Percentiles rank a stretch among this genome's conserved stretches.
Conservation (phyloP, 2,113 vertebrate genomes). For the Microcebus murinus region DNA sequence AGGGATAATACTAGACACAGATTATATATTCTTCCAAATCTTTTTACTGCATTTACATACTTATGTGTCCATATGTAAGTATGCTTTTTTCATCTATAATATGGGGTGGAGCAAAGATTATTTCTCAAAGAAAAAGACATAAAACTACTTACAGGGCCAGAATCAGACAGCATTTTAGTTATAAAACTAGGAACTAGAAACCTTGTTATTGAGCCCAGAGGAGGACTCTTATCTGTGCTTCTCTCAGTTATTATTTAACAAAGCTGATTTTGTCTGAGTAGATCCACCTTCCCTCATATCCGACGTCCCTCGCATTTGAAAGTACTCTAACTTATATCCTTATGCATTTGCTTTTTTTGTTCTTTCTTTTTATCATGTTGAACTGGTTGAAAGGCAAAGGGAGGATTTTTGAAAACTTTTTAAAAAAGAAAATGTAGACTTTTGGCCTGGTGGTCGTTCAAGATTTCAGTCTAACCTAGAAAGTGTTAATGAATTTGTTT, state of each 20-base stretch:
- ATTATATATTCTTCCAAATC: constrained; percentile 6
- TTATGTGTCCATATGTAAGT: constrained; percentile 27
- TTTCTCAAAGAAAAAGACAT: constrained; percentile 48
- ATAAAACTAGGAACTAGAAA: constrained; percentile 37
- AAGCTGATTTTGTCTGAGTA: constrained; percentile 2
- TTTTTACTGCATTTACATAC: constrained; percentile 6
- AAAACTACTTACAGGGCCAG: constrained; percentile 45
- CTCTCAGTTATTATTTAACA: neutral
- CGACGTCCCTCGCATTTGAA: neutral
- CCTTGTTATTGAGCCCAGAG: constrained; percentile 12
- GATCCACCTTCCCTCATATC: constrained; percentile 1
- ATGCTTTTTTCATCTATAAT: constrained; percentile 1
- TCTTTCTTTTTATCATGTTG: constrained; percentile 43
- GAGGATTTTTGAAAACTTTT: neutral
- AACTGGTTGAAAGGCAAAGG: constrained; percentile 2
- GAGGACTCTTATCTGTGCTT: neutral
- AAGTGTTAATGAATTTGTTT: constrained; percentile 68
- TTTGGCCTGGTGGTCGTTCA: constrained; percentile 43
- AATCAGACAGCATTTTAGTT: constrained; percentile 45
- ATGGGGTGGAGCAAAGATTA: neutral
- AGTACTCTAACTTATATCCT: constrained; percentile 9
- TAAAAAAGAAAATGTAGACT: neutral
- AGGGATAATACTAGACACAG: neutral
- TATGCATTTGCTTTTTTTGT: constrained; percentile 19
- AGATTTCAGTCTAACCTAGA: constrained; percentile 53